Percentiles rank a stretch among this genome's conserved stretches.
Conservation (phyloP, 2,113 vertebrate species). For the Rhabdomys dilectus region DNA sequence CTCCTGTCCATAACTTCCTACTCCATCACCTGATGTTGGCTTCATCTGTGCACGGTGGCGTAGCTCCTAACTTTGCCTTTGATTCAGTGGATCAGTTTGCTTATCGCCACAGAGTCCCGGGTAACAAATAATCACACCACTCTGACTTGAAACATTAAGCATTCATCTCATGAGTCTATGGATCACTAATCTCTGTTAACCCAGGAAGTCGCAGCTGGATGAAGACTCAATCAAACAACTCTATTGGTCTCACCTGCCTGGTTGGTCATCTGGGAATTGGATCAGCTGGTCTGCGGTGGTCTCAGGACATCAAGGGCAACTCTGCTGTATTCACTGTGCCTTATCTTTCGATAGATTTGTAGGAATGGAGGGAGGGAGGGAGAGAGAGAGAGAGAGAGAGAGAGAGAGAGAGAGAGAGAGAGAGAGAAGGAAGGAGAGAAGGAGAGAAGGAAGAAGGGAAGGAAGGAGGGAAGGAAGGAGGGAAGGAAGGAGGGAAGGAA, state of each 20-base stretch:
- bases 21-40: too few species aligned
- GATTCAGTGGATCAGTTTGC: background rate
- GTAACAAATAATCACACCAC: background rate
- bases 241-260: background rate
- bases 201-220: background rate
- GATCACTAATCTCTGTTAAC: background rate
- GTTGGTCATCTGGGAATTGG: background rate
- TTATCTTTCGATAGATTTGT: background rate
- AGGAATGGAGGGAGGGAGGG: background rate
- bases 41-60: background rate
- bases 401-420: background rate
- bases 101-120: background rate
- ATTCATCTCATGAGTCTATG: background rate
- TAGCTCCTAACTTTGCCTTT: background rate
- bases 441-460: too few species aligned
- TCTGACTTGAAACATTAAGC: slow-evolving; percentile 4
- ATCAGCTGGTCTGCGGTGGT: background rate
- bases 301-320: background rate
- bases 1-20: background rate
- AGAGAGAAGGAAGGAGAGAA: background rate
- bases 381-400: background rate
- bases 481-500: too few species aligned
- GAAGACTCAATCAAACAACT: background rate
- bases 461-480: background rate
- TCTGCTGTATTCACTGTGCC: background rate